Base-by-base conservation (phyloP, 2,797 vertebrate species). In the Cirrhinus mrigala region DNA sequence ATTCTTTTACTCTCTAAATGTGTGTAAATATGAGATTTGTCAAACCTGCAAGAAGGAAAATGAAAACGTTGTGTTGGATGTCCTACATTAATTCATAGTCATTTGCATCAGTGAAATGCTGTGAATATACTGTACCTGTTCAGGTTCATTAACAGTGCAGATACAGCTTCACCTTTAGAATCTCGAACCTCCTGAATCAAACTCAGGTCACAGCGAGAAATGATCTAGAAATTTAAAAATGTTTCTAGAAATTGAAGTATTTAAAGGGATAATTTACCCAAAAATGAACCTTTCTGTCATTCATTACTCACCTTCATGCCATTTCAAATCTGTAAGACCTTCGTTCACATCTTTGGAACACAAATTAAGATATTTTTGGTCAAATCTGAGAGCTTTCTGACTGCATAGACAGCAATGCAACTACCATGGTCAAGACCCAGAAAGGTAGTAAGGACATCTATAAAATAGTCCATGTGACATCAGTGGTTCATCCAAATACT, bases 111-210 rank as follows among this genome's bases (percentile, higher is more conserved):
- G 22, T 52, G 9, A 60, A 58, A 14, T 16, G 62, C 62, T 29
- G 18, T 77, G 50, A 27, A 27, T 24, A 24, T 66, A 3, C 44
- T 46, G 9, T 91, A 97, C 96, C 94, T 93, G 92, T 96, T 97
- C 7, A 97, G 94, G 58, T 91, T 92, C 48, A 90, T 89, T 11
- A 97, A 90, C 82, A 97, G 90, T 18, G 87, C 81, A 80, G 88
- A 90, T 33, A 97, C 86, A 3, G 94, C 96, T 90, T 90, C 82
- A 60, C 96, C 95, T 90, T 93, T 96, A 14, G 93, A 92, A 88
- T 97, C 96, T 86, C 96, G 88, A 50, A 97, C 96, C 85, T 97
- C 96, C 84, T 97, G 96, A 90, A 97, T 92, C 1, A 96, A 94
- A 90, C 93, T 93, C 85, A 96, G 89, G 88, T 97, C 96, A 85